Evolutionary conservation across 2,888 invertebrate genomes (phyloP), one percentile per base, ranked within the genome.

Genomic region (Tridacna crocea): DNA sequence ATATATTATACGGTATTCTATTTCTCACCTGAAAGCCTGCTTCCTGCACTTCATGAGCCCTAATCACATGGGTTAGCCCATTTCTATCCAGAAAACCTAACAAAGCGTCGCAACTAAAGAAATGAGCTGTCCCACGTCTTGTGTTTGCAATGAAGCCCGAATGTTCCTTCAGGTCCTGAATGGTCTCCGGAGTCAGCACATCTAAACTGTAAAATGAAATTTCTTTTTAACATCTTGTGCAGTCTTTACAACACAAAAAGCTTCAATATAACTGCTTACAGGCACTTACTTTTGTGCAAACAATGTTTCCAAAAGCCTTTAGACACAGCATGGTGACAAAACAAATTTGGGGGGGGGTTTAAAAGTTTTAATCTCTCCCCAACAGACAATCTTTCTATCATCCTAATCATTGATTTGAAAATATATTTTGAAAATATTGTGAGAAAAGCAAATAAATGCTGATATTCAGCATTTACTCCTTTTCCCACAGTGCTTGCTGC

Each of bases 41-140:
- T 91, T 96, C 96, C 75, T 96, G 96, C 82, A 97, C 95, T 94
- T 97, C 97, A 91, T 97, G 97, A 27, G 97, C 97, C 72, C 97
- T 94, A 75, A 97, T 95, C 6, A 97, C 96, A 93, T 97, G 96
- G 4, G 96, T 96, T 58, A 97, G 95, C 72, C 95, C 95, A 94
- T 97, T 97, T 82, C 95, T 95, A 61, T 95, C 93, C 75, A 97
- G 95, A 95, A 97, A 97, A 27, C 95, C 94, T 84, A 96, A 96
- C 63, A 97, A 94, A n/a, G 97, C 97, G 63, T 95, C 95, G 88
- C 95, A 95, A 91, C 96, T 96, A 94, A 97, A 97, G 90, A 96
- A 95, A 94, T 96, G 96, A 4, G 96, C 97, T 0, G 97, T 97
- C 80, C 97, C 96, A 87, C 97, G 95, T 91, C 96, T 95, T 0